Conservation (phyloP, 2,797 vertebrate genomes). For the Carduelis carduelis region DNA sequence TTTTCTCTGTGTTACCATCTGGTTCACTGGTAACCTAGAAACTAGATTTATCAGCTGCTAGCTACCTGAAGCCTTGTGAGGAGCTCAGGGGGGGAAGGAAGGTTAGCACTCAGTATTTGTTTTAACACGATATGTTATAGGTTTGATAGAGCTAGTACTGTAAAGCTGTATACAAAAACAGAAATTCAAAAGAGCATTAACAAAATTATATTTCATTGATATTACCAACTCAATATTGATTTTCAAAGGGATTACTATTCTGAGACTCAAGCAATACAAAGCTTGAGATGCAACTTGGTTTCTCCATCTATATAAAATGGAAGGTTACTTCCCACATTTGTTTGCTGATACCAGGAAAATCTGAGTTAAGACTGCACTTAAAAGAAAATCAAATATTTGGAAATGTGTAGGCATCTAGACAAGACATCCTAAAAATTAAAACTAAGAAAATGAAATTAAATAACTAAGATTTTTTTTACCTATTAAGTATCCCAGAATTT, state of each 20-base stretch:
- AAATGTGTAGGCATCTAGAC: not conserved
- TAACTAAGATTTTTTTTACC: not conserved
- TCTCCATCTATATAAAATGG: not conserved
- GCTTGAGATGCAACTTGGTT: not conserved
- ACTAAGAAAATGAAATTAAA: not conserved
- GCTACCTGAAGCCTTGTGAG: slow-evolving; percentile 27
- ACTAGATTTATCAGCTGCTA: slow-evolving; percentile 46
- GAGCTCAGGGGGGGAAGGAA: not conserved
- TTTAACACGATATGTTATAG: not conserved
- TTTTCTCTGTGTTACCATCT: slow-evolving; percentile 22
- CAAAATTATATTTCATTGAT: not conserved
- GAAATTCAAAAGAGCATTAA: not conserved
- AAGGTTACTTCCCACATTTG: not conserved
- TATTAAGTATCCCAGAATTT: not conserved
- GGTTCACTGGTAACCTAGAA: slow-evolving; percentile 60
- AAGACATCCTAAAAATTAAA: not conserved
- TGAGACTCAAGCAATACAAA: not conserved
- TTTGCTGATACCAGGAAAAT: not conserved
- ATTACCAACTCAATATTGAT: not conserved
- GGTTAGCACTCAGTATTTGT: not conserved
- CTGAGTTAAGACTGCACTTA: not conserved
- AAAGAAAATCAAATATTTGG: not conserved
- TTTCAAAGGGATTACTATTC: not conserved
- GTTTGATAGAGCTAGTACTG: not conserved
- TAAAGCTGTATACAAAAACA: not conserved